These are phyloP conservation scores for Myzus persicae DNA, from an alignment of 1,140 invertebrate genomes.

Conservation along the genomic window DNA sequence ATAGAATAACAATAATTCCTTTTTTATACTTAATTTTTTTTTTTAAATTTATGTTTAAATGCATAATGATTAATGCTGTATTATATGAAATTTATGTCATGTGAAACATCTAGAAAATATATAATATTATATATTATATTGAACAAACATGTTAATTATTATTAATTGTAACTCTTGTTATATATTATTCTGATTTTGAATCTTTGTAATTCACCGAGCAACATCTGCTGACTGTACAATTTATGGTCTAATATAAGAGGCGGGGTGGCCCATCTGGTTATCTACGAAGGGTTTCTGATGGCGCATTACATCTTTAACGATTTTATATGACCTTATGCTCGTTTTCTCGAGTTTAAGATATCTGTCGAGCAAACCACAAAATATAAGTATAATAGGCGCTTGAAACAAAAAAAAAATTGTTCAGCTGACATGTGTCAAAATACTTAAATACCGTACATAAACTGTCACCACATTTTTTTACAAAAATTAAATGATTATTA, in stretches of 20 bases:
- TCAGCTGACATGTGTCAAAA: background rate
- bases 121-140: background rate
- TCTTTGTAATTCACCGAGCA: background rate
- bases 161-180: slow-evolving; percentile 3
- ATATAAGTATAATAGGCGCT: background rate
- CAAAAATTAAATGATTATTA: background rate
- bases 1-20: no score
- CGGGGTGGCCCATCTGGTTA: background rate
- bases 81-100: background rate
- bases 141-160: background rate
- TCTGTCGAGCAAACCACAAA: background rate
- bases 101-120: background rate
- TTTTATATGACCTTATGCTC: background rate
- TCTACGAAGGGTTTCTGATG: background rate
- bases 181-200: background rate
- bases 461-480: background rate
- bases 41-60: no score
- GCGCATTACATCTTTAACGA: background rate
- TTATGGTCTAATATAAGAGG: background rate
- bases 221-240: background rate
- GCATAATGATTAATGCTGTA: background rate
- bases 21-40: no score
- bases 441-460: background rate
- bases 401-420: background rate
- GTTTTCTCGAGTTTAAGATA: background rate